Conservation (phyloP, 2,888 invertebrate species). For the Aplocera efformata region DNA sequence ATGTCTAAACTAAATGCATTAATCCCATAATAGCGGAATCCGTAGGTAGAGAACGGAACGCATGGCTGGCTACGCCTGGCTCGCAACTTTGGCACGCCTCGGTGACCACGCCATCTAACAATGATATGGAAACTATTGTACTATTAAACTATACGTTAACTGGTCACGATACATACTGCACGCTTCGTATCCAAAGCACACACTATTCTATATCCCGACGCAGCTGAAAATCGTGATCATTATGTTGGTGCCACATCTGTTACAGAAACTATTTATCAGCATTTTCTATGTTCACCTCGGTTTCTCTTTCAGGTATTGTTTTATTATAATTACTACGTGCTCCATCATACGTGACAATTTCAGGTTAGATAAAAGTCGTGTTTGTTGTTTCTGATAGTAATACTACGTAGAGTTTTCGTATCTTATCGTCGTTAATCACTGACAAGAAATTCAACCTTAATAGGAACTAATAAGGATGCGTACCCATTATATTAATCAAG, state of each 20-base stretch:
- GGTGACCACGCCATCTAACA: conserved; percentile 41
- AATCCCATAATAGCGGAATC: conserved; percentile 41
- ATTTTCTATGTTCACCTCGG: conserved; percentile 4
- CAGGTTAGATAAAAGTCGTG: conserved; percentile 34
- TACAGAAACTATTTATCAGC: conserved; percentile 2
- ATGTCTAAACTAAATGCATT: conserved; percentile 23
- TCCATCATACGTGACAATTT: conserved; percentile 28
- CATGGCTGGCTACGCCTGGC: conserved; percentile 49
- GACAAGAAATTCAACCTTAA: conserved; percentile 36
- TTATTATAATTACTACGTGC: conserved; percentile 9
- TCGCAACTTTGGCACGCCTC: conserved; percentile 50
- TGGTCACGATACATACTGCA: conserved; percentile 42
- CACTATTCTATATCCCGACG: conserved; percentile 35
- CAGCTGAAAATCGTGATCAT: conserved; percentile 33
- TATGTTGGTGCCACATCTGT: background rate
- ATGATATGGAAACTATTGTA: conserved; percentile 52
- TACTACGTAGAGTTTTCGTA: conserved; percentile 28
- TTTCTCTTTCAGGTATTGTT: conserved; percentile 11
- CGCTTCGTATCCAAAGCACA: conserved; percentile 30
- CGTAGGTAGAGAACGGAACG: conserved; percentile 48
- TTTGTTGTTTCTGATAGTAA: conserved; percentile 23
- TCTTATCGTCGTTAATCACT: conserved; percentile 37
- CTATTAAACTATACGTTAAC: conserved; percentile 38
- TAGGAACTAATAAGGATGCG: conserved; percentile 30
- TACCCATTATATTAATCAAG: conserved; percentile 35